Percentiles rank a stretch among this genome's conserved stretches.
Evolutionary conservation across 2,888 invertebrate species (phyloP).

Genomic region (Mimumesa dahlbomi): DNA sequence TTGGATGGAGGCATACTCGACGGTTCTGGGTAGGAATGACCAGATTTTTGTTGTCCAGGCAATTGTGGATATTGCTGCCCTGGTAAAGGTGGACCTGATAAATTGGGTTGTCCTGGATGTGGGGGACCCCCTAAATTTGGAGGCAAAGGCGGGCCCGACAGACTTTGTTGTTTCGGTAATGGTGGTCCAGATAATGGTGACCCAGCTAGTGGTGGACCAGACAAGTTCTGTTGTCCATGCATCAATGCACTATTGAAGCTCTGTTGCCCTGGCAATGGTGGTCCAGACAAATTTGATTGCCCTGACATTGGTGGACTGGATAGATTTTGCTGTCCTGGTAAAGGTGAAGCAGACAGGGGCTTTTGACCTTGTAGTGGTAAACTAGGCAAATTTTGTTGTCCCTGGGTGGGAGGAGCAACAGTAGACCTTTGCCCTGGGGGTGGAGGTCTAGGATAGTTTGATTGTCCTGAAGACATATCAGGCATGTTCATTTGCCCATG

Average conservation of each 20-base stretch:
- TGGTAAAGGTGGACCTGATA: slow-evolving; percentile 49
- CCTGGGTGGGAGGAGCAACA: slow-evolving; percentile 40
- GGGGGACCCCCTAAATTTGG: slow-evolving; percentile 51
- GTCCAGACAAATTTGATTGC: slow-evolving; percentile 56
- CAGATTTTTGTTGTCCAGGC: slow-evolving; percentile 73
- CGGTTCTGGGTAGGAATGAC: slow-evolving; percentile 25
- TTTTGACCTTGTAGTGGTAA: slow-evolving; percentile 57
- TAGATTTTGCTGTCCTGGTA: slow-evolving; percentile 65
- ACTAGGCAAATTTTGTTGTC: slow-evolving; percentile 50
- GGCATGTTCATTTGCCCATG: slow-evolving; percentile 37
- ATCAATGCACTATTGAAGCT: slow-evolving; percentile 52
- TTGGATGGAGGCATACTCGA: slow-evolving; percentile 11
- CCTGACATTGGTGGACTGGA: slow-evolving; percentile 60
- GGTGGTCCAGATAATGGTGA: slow-evolving; percentile 63
- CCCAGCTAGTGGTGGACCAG: slow-evolving; percentile 65
- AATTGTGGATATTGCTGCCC: slow-evolving; percentile 70
- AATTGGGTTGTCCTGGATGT: slow-evolving; percentile 46
- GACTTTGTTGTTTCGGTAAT: slow-evolving; percentile 20
- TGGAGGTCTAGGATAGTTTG: slow-evolving; percentile 52
- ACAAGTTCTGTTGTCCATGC: slow-evolving; percentile 67
- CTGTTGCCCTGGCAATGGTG: slow-evolving; percentile 60
- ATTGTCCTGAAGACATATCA: slow-evolving; percentile 42
- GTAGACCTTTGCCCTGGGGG: slow-evolving; percentile 39
- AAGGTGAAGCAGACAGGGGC: slow-evolving; percentile 62
- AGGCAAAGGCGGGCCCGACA: slow-evolving; percentile 49